These are phyloP conservation scores for Dicyrtomina minuta DNA, from an alignment of 2,888 invertebrate genomes.

Conservation along the genomic window DNA sequence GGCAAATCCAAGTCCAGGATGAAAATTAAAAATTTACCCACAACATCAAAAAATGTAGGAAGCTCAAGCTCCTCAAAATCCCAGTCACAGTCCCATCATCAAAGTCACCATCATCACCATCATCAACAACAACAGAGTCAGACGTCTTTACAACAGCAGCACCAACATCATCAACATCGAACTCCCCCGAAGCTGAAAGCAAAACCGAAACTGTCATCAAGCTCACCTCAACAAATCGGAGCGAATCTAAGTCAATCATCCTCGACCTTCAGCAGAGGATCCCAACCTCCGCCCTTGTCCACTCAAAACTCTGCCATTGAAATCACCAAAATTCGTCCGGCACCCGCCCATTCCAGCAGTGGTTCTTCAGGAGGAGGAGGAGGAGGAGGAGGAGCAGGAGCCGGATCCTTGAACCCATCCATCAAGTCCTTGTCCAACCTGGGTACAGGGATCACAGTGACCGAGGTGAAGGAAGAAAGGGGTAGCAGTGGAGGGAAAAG, in stretches of 20 bases:
- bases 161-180: background rate
- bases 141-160: background rate
- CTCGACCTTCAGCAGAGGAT: slow-evolving; percentile 6
- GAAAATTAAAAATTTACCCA: slow-evolving; percentile 3
- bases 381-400: slow-evolving; percentile 11
- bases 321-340: slow-evolving; percentile 44
- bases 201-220: slow-evolving; percentile 13
- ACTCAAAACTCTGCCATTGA: slow-evolving; percentile 30
- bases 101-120: background rate
- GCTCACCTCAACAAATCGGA: background rate
- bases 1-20: background rate
- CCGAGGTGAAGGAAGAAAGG: slow-evolving; percentile 42
- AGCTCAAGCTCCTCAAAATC: background rate
- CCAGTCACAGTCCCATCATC: too few species aligned
- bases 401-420: slow-evolving; percentile 13
- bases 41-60: background rate
- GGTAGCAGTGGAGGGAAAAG: background rate
- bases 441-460: slow-evolving; percentile 42
- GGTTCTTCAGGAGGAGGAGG: slow-evolving; percentile 13
- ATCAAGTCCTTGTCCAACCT: slow-evolving; percentile 29
- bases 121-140: background rate
- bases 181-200: slow-evolving; percentile 29
- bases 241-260: slow-evolving; percentile 10
- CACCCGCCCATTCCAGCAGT: slow-evolving; percentile 29
- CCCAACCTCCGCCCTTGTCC: slow-evolving; percentile 14